Conservation (phyloP, 2,888 invertebrate species). For the Conops quadrifasciatus region DNA sequence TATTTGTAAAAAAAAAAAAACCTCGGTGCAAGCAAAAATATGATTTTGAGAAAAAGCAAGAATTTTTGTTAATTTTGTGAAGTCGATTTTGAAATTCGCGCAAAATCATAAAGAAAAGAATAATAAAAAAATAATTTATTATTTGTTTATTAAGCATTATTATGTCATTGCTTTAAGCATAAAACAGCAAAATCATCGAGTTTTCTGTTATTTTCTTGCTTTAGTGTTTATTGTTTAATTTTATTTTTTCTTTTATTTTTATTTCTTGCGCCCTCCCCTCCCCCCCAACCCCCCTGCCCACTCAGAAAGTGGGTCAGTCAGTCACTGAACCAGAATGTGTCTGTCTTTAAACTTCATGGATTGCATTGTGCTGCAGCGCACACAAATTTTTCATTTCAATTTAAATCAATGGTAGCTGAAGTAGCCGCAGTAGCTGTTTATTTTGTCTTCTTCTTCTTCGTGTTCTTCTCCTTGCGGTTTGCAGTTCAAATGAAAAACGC, state of each 20-base stretch:
- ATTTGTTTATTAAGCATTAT: background rate
- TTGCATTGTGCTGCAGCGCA: background rate
- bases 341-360: background rate
- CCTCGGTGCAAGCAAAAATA: background rate
- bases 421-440: background rate
- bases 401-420: background rate
- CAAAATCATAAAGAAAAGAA: too few species aligned
- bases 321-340: conserved; percentile 30
- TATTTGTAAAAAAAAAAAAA: background rate
- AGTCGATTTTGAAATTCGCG: too few species aligned
- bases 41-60: background rate
- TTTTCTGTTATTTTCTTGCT: background rate
- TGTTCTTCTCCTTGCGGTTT: too few species aligned
- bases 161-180: conserved; percentile 9
- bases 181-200: background rate
- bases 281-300: background rate
- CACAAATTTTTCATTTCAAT: background rate
- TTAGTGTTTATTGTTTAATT: background rate
- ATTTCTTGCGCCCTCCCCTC: too few species aligned
- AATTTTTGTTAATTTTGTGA: too few species aligned
- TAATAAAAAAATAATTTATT: too few species aligned
- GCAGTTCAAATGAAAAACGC: too few species aligned
- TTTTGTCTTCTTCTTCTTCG: background rate
- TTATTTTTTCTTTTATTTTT: background rate
- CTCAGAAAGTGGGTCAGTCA: conserved; percentile 36